Percentiles rank a stretch among this genome's conserved stretches.
Conservation (phyloP, 2,113 vertebrate species). For the Lamprotornis superbus region DNA sequence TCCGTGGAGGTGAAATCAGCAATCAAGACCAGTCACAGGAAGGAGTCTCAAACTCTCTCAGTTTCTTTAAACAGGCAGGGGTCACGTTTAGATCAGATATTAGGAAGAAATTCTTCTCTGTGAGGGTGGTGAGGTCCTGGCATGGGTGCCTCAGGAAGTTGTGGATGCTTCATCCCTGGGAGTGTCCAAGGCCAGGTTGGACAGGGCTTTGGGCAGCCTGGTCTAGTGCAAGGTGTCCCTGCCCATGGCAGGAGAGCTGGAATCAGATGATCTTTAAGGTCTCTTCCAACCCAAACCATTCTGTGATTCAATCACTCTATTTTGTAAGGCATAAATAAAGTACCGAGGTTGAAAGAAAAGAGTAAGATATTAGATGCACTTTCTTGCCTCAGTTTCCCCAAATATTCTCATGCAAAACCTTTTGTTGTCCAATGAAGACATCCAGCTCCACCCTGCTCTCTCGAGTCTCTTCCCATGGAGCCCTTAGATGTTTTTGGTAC, state of each 20-base stretch:
- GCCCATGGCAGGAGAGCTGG: not conserved
- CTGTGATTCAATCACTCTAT: not conserved
- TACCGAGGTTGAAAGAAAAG: not conserved
- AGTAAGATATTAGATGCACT: fast-evolving
- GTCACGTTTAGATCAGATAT: not conserved
- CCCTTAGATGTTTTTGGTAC: not conserved
- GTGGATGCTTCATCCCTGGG: not conserved
- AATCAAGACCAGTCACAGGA: not conserved
- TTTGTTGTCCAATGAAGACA: not conserved
- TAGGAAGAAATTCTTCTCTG: not conserved
- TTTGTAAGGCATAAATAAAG: not conserved
- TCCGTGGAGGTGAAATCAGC: not conserved
- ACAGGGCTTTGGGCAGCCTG: not conserved
- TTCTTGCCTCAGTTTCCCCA: constrained; percentile 2
- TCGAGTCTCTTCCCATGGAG: fast-evolving
- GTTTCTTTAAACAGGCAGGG: not conserved
- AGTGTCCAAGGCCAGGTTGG: not conserved
- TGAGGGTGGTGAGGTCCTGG: not conserved
- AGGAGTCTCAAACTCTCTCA: not conserved
- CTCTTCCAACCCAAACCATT: not conserved
- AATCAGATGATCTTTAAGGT: not conserved
- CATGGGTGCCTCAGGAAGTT: not conserved
- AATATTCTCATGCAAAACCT: not conserved
- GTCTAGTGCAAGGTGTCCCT: not conserved
- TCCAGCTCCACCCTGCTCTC: not conserved